phyloP scores from a whole-genome alignment of 2,797 vertebrate genomes.

The Varecia variegata region DNA sequence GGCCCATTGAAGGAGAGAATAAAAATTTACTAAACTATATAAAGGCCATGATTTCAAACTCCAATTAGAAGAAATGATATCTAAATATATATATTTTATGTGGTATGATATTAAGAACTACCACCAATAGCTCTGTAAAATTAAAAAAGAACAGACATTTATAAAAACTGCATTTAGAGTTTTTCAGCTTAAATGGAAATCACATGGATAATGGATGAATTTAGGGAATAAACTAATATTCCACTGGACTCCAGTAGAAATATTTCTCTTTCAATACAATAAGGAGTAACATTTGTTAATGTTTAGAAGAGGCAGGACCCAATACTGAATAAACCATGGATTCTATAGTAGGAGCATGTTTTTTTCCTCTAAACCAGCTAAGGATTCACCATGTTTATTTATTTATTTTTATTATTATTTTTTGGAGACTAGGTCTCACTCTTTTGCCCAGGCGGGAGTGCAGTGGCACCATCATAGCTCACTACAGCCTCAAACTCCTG shows the following conservation, averaged over 20 bases:
- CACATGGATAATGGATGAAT: not conserved
- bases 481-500: not conserved
- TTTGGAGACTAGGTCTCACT: not conserved
- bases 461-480: not conserved
- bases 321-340: not conserved
- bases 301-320: not conserved
- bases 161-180: not conserved
- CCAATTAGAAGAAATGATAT: not conserved
- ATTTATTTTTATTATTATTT: not conserved
- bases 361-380: not conserved
- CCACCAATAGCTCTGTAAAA: not conserved
- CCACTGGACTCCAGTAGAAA: not conserved
- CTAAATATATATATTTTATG: not conserved
- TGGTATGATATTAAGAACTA: not conserved
- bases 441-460: not conserved
- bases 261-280: constrained; percentile 8
- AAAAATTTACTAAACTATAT: constrained; percentile 14
- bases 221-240: constrained; percentile 33
- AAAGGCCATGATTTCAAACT: constrained; percentile 39
- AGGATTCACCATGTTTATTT: not conserved
- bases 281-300: not conserved
- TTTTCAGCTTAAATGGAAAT: constrained; percentile 29
- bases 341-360: not conserved
- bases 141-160: constrained; percentile 18
- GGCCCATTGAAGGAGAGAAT: not conserved